Base-by-base conservation (phyloP, 2,888 invertebrate species). In the Nysson spinosus region DNA sequence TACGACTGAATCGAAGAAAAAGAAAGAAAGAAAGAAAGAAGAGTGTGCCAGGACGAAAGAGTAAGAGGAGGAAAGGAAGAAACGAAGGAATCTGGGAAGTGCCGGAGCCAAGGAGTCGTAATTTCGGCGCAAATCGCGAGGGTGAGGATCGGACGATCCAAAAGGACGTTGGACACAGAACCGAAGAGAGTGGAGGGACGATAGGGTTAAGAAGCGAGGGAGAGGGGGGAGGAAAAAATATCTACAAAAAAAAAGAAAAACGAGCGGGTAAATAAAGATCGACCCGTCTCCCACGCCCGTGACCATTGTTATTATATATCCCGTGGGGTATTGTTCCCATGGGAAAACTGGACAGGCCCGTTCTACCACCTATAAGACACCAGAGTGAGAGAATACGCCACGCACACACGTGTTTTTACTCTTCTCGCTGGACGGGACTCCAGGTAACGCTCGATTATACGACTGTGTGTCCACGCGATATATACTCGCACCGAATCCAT, bases 301-400 rank as follows among this genome's bases (percentile, higher is more conserved):
- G 75, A 78, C 75, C 73, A 79, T 81, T 79, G 81, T 82, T 82
- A 81, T 80, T 82, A 81, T 81, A 71, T 76, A 82, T 80, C 79
- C 79, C 77, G 63, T 79, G 76, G 80, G 78, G 80, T 80, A 82
- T 82, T 83, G 82, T 83, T 81, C 83, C 80, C 81, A 83, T 80
- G 82, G 82, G 81, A 83, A 83, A 80, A 82, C 79, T 81, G 82
- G 81, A 83, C 80, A 79, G 80, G 80, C 74, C 77, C 76, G 76
- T 77, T 80, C 78, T 74, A 75, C 78, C 79, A 78, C 78, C 80
- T 81, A 79, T 74, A 60, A 57, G 75, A 63, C 68, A 49, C 55
- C 44, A 35, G 44, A 43, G 30, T 26, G 54, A 52, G 69, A 54
- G 43, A 49, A 54, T 64, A 67, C 47, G 58, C 69, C 72, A 47